phyloP scores from a whole-genome alignment of 2,888 invertebrate species.

The Amblyjoppa fuscipennis region DNA sequence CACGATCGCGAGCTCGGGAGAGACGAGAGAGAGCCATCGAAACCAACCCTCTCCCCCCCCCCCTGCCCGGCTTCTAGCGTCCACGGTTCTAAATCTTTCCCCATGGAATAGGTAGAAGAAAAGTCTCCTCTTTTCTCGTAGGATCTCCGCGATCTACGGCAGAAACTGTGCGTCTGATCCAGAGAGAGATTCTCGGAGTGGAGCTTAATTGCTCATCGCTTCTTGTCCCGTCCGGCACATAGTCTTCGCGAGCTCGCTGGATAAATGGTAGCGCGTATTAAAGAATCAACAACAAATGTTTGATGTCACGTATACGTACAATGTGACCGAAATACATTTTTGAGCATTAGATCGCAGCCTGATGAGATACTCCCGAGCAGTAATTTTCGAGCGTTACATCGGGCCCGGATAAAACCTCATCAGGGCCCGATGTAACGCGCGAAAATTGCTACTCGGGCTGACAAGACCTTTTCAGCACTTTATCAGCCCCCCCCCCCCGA shows the following conservation, averaged over 20 bases:
- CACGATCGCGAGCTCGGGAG: constrained; percentile 54
- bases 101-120: constrained; percentile 29
- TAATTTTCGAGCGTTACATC: no score
- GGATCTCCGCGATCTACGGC: constrained; percentile 10
- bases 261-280: background rate
- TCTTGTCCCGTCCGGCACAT: background rate
- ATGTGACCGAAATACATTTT: background rate
- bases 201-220: constrained; percentile 52
- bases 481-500: no score
- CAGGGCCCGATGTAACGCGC: no score
- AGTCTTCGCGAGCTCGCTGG: background rate
- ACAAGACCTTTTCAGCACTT: no score
- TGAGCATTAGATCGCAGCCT: no score
- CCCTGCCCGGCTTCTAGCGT: constrained; percentile 38
- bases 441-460: no score
- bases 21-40: constrained; percentile 29
- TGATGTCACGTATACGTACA: background rate
- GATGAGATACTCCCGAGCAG: no score
- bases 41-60: constrained; percentile 35
- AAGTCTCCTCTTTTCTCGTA: constrained; percentile 30
- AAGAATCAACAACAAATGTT: constrained; percentile 18
- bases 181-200: constrained; percentile 49
- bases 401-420: no score
- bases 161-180: constrained; percentile 6
- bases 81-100: constrained; percentile 49